Conservation (phyloP, 2,113 vertebrate genomes). For the Amia ocellicauda region DNA sequence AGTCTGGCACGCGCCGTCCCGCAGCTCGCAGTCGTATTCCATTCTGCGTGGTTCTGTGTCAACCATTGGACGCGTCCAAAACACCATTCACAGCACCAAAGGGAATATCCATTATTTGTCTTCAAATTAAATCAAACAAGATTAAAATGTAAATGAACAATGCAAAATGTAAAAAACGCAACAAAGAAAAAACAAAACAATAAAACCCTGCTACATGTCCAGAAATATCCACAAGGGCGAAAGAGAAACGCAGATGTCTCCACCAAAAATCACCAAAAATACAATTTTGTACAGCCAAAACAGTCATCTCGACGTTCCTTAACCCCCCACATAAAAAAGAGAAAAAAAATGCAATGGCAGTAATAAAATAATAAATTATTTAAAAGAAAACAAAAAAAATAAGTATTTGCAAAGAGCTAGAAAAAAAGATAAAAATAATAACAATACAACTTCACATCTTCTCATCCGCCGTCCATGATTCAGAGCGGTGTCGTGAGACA, state of each 20-base stretch:
- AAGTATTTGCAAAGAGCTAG: no score
- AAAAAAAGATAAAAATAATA: not conserved
- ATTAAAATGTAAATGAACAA: constrained; percentile 1
- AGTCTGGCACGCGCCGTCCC: constrained; percentile 36
- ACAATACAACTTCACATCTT: not conserved
- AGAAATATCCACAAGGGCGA: not conserved
- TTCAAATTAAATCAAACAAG: not conserved
- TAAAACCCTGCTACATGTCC: no score
- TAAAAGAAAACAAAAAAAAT: not conserved
- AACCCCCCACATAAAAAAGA: no score
- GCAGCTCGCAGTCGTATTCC: constrained; percentile 17
- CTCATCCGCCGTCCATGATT: not conserved
- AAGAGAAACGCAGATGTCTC: not conserved
- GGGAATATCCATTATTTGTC: not conserved
- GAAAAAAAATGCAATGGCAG: not conserved
- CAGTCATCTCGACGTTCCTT: not conserved
- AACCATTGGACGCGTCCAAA: constrained; percentile 9
- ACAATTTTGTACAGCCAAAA: not conserved
- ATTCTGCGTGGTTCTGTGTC: constrained; percentile 2
- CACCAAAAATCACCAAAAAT: not conserved
- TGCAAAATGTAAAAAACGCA: not conserved
- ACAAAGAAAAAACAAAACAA: not conserved
- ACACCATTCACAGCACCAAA: no score
- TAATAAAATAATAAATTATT: not conserved
- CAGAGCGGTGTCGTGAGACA: not conserved